Base-by-base conservation (phyloP, 1,140 invertebrate species). In the Theocolax elegans region DNA sequence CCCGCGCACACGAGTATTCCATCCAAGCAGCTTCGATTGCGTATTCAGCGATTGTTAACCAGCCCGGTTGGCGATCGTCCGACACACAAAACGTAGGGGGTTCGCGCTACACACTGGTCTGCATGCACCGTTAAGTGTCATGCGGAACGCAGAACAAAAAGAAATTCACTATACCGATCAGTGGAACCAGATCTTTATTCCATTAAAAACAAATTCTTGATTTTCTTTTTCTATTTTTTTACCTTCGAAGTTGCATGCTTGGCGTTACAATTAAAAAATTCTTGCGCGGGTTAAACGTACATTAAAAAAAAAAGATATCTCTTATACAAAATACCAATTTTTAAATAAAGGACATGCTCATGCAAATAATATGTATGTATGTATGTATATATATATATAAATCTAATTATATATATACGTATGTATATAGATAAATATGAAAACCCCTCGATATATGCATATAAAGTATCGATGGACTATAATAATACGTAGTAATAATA, bases 181-280 rank as follows among this genome's bases (percentile, higher is more conserved):
- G 10, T 77, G 81, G 79, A 80, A 80, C 83, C 79, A 80, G 74
- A 74, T 78, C 79, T 85, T 85, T 85, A 84, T 85, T 85, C 75
- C 76, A 76, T 76, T 67, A 79, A 73, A 67, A 68, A n/a, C n/a
- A n/a, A n/a, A 8, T 40, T 59, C 42, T 42, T n/a, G 10, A 44
- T 19, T 44, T 42, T 54, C 35, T 58, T 67, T 46, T 56, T 49
- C 21, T 46, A n/a, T 15, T 56, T 56, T 38, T 10, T 3, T 15
- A 15, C 15, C n/a, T 17, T 44, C 35, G 29, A 35, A 9, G n/a
- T 46, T 66, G 65, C 65, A 67, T 75, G 81, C 83, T 84, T 35
- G 84, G 82, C 83, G 71, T 76, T 83, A 85, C 83, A 85, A 83
- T 82, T 80, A 80, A 35, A 65, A 62, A 48, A 67, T 68, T 40